These are phyloP conservation scores for Parnassius mnemosyne DNA, from an alignment of 2,888 invertebrate genomes.

Conservation along the genomic window DNA sequence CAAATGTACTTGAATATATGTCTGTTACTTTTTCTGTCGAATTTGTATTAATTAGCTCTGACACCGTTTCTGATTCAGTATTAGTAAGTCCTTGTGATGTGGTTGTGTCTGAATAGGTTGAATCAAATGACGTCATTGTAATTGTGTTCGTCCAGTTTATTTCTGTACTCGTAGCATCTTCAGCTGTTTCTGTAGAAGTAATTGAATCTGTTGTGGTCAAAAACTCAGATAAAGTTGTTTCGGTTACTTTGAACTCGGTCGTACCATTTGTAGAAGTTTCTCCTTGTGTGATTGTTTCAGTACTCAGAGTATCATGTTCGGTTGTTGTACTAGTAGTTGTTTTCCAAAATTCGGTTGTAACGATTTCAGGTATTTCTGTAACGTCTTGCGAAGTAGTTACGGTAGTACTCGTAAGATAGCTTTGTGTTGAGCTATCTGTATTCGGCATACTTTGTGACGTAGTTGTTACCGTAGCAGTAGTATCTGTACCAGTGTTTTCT, in stretches of 20 bases:
- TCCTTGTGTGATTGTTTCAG: conserved; percentile 1
- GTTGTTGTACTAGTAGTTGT: conserved; percentile 5
- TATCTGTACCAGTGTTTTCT: conserved; percentile 1
- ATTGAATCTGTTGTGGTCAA: neutral
- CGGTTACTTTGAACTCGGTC: neutral
- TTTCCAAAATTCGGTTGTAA: conserved; percentile 11
- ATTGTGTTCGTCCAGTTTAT: neutral
- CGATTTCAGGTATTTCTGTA: conserved; percentile 3
- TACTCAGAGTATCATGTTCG: neutral
- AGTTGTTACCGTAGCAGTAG: neutral
- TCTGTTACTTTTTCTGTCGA: conserved; percentile 13
- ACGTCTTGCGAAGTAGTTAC: neutral
- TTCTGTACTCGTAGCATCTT: neutral
- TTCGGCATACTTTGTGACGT: neutral
- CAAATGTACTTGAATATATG: too few relatives aligned
- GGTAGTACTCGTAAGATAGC: conserved; percentile 1
- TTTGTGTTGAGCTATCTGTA: conserved; percentile 7
- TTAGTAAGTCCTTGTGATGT: neutral
- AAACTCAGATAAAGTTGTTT: conserved; percentile 6
- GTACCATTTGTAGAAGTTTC: neutral
- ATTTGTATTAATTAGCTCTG: conserved; percentile 11
- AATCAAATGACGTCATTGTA: conserved; percentile 4
- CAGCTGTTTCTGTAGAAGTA: neutral
- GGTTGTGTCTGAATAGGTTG: conserved; percentile 1
- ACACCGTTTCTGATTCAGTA: neutral